These are phyloP conservation scores for Oreochromis tanganicae DNA, from an alignment of 2,113 vertebrate genomes.

Conservation along the genomic window DNA sequence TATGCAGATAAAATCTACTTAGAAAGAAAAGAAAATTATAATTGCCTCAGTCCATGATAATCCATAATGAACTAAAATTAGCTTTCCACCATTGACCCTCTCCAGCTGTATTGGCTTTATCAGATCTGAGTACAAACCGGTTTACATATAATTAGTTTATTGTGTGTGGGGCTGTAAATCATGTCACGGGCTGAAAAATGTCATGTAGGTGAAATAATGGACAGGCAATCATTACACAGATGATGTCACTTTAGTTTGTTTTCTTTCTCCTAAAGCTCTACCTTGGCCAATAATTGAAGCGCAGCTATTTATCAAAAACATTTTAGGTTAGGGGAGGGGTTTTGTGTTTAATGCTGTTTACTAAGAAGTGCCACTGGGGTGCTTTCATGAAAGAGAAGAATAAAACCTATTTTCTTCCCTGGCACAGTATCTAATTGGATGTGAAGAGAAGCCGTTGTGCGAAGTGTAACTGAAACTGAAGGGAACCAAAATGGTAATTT, in stretches of 20 bases:
- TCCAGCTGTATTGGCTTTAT: constrained; percentile 40
- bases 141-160: constrained; percentile 65
- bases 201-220: constrained; percentile 54
- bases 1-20: not conserved
- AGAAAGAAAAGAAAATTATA: not conserved
- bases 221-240: constrained; percentile 51
- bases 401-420: not conserved
- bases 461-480: not conserved
- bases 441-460: not conserved
- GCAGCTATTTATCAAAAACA: constrained; percentile 35
- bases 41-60: constrained; percentile 24
- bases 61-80: constrained; percentile 39
- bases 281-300: constrained; percentile 41
- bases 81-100: constrained; percentile 32
- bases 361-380: not conserved
- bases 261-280: not conserved
- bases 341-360: not conserved
- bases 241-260: constrained; percentile 39
- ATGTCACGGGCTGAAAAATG: constrained; percentile 51
- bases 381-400: not conserved
- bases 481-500: not conserved
- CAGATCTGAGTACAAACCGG: constrained; percentile 48
- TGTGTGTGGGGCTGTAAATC: constrained; percentile 60
- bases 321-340: not conserved
- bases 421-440: not conserved